These are phyloP conservation scores for Silurus asotus DNA, from an alignment of 2,113 vertebrate genomes.

Conservation along the genomic window DNA sequence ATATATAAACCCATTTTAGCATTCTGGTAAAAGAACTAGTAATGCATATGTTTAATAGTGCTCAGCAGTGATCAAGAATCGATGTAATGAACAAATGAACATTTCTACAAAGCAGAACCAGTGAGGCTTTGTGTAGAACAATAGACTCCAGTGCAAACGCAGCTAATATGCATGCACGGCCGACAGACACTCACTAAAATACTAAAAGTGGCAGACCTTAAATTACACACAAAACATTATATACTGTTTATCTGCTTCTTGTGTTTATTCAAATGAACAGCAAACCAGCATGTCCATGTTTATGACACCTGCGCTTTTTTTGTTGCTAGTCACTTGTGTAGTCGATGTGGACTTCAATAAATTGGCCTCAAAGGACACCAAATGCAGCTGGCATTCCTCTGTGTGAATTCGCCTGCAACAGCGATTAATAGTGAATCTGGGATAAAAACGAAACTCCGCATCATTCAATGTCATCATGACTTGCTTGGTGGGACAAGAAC, in stretches of 20 bases:
- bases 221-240: neutral
- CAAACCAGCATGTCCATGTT: neutral
- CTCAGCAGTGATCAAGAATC: neutral
- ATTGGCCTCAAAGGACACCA: neutral
- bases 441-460: neutral
- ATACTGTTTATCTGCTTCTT: neutral
- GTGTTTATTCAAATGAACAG: neutral
- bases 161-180: neutral
- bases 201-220: neutral
- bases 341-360: neutral
- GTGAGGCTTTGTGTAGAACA: neutral
- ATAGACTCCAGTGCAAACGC: neutral
- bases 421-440: neutral
- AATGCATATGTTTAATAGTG: neutral
- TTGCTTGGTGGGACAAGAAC: too few relatives aligned
- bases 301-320: neutral
- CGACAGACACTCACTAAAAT: neutral
- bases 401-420: neutral
- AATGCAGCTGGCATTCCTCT: too few relatives aligned
- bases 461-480: neutral
- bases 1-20: neutral
- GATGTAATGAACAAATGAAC: neutral
- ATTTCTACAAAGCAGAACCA: neutral
- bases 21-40: neutral
- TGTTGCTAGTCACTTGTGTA: neutral